Conservation (phyloP, 2,113 vertebrate species). For the Sylvicapra grimmia region DNA sequence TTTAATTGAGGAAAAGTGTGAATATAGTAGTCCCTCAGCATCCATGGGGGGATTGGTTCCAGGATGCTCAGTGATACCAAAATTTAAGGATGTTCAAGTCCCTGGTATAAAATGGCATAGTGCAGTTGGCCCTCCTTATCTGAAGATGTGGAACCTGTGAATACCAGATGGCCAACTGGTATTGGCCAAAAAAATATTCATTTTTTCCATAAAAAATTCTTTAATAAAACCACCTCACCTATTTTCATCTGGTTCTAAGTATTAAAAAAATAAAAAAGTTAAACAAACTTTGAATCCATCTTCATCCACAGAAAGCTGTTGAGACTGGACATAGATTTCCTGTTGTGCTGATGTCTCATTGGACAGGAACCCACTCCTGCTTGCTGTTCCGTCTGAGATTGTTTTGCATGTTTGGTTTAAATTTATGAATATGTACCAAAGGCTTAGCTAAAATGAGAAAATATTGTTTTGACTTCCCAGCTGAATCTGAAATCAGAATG, state of each 20-base stretch:
- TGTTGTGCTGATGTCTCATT: background rate
- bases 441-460: background rate
- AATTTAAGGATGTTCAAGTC: background rate
- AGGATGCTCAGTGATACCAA: background rate
- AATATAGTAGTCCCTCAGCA: background rate
- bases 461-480: background rate
- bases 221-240: background rate
- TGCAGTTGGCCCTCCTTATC: background rate
- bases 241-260: background rate
- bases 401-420: background rate
- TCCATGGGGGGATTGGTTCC: background rate
- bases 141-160: background rate
- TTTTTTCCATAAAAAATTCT: background rate
- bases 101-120: background rate
- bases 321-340: background rate
- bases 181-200: background rate
- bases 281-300: background rate
- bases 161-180: background rate
- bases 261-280: background rate
- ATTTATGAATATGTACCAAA: background rate
- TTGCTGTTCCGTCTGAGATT: background rate
- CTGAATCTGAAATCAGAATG: conserved; percentile 15
- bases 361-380: background rate
- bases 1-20: conserved; percentile 8
- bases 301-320: background rate